phyloP scores from a whole-genome alignment of 2,888 invertebrate genomes.

The Tyria jacobaeae region DNA sequence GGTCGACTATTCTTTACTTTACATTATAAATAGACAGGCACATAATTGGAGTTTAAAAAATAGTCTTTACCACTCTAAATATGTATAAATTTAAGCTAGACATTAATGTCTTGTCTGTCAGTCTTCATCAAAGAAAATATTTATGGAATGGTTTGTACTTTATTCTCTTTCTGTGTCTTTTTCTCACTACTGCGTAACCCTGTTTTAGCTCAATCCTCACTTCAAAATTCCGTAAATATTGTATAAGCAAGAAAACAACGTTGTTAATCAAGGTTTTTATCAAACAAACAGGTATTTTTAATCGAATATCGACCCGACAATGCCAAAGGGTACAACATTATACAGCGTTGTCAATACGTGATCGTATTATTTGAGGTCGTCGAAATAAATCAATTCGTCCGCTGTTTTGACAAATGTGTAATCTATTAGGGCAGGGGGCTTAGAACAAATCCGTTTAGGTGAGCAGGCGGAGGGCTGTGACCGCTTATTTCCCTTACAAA shows the following conservation, averaged over 20 bases:
- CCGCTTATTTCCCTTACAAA: constrained; percentile 50
- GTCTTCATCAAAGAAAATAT: no score
- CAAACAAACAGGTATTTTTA: constrained; percentile 16
- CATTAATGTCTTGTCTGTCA: no score
- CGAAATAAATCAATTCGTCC: constrained; percentile 45
- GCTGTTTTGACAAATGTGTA: constrained; percentile 70
- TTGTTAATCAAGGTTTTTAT: neutral
- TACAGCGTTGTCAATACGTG: constrained; percentile 7
- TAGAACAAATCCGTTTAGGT: constrained; percentile 61
- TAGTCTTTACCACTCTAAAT: no score
- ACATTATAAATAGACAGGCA: no score
- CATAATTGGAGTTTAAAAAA: no score
- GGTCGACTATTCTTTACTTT: no score
- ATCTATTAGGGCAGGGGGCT: constrained; percentile 60
- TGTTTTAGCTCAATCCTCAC: neutral
- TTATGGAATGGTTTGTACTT: no score
- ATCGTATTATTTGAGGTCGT: constrained; percentile 18
- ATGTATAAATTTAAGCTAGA: no score
- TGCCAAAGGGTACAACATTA: constrained; percentile 5
- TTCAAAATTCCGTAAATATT: constrained; percentile 1
- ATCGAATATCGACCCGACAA: constrained; percentile 14
- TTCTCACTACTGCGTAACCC: neutral
- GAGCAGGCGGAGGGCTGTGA: constrained; percentile 41
- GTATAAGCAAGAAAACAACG: neutral
- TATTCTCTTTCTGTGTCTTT: no score